Conservation (phyloP, 2,113 vertebrate genomes). For the Malurus cyaneus region DNA sequence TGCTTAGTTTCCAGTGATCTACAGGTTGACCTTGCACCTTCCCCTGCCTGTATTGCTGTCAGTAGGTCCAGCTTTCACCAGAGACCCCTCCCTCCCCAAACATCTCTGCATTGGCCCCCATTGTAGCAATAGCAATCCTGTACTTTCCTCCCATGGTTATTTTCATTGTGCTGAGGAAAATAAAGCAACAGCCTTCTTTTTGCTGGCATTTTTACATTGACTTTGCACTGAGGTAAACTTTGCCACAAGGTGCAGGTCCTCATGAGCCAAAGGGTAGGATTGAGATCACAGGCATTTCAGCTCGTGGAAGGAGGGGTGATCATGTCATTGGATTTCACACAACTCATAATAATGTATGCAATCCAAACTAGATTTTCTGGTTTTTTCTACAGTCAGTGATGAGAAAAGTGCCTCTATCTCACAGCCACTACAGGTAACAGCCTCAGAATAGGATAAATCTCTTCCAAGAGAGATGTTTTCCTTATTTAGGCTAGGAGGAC, state of each 20-base stretch:
- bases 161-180: not conserved
- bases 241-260: not conserved
- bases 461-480: not conserved
- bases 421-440: not conserved
- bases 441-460: not conserved
- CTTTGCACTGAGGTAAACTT: not conserved
- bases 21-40: constrained; percentile 69
- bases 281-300: not conserved
- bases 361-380: not conserved
- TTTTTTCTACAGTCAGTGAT: not conserved
- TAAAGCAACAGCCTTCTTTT: not conserved
- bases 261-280: not conserved
- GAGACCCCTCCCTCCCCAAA: not conserved
- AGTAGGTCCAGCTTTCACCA: not conserved
- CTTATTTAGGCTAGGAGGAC: not conserved
- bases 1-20: constrained; percentile 57
- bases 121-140: not conserved
- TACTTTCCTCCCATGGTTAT: not conserved
- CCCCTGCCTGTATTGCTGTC: not conserved
- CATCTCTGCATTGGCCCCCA: not conserved
- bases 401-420: not conserved
- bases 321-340: not conserved
- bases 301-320: not conserved
- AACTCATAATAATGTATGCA: not conserved
- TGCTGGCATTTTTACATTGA: not conserved